Conservation (phyloP, 2,888 invertebrate species). For the Gerris lacustris region DNA sequence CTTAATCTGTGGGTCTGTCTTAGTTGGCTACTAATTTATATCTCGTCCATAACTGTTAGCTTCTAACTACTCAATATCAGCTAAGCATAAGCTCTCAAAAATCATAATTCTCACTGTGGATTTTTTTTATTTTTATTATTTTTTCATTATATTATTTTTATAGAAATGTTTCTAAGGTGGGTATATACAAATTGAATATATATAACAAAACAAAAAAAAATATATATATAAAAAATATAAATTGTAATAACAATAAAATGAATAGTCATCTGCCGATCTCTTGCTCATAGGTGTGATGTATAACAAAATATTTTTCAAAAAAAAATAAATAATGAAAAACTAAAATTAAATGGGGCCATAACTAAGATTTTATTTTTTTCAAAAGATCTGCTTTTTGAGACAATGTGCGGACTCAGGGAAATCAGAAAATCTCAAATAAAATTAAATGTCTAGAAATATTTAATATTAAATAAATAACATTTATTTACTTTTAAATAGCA, state of each 20-base stretch:
- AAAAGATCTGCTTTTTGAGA: background rate
- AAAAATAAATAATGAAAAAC: background rate
- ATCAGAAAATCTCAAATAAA: no score
- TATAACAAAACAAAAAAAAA: no score
- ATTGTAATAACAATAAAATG: background rate
- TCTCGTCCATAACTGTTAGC: background rate
- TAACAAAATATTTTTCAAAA: background rate
- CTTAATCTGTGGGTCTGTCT: background rate
- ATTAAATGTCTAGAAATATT: no score
- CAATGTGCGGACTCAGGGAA: no score
- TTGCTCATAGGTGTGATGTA: slow-evolving; percentile 3
- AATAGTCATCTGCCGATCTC: background rate
- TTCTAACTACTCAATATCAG: no score
- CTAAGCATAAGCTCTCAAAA: background rate
- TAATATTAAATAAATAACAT: no score
- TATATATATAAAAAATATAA: no score
- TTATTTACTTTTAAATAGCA: no score
- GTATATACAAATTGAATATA: no score
- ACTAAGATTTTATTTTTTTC: no score
- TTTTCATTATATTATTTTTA: background rate
- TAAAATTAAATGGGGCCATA: background rate
- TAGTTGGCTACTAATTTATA: background rate
- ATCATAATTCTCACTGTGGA: background rate
- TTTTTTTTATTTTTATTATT: background rate
- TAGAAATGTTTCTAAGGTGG: no score